Evolutionary conservation across 2,797 vertebrate species (phyloP).

Genomic region (Pithecia hirsuta): DNA sequence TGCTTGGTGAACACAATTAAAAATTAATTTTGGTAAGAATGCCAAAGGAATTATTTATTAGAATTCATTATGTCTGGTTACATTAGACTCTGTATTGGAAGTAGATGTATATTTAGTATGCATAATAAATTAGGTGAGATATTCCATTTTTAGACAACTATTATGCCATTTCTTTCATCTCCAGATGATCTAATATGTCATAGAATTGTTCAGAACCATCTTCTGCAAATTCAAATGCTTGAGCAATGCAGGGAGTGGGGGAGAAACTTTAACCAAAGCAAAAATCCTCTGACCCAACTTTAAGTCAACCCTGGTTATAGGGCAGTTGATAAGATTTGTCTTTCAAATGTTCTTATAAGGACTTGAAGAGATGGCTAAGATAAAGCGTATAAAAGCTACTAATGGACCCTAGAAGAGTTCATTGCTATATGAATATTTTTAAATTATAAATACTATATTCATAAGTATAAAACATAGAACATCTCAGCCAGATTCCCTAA

Average conservation of each 20-base stretch:
- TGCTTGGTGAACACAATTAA: not conserved
- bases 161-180: slow-evolving; percentile 15
- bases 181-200: not conserved
- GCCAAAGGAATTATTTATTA: slow-evolving; percentile 52
- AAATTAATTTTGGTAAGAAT: slow-evolving; percentile 58
- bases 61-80: slow-evolving; percentile 8
- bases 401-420: not conserved
- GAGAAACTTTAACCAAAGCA: not conserved
- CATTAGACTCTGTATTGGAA: not conserved
- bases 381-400: not conserved
- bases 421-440: not conserved
- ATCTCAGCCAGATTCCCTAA: not conserved
- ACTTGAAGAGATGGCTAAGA: slow-evolving; percentile 7
- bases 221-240: slow-evolving; percentile 30
- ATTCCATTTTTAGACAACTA: slow-evolving; percentile 2
- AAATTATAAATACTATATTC: not conserved
- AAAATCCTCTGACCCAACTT: not conserved
- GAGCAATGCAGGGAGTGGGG: not conserved
- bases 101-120: not conserved
- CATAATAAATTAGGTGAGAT: slow-evolving; percentile 5
- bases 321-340: not conserved
- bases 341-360: slow-evolving; percentile 14
- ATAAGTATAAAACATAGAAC: not conserved
- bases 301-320: not conserved
- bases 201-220: not conserved